Percentiles rank a stretch among this genome's conserved stretches.
Evolutionary conservation across 2,113 vertebrate genomes (phyloP).

Genomic region (Leptocoma aspasia): DNA sequence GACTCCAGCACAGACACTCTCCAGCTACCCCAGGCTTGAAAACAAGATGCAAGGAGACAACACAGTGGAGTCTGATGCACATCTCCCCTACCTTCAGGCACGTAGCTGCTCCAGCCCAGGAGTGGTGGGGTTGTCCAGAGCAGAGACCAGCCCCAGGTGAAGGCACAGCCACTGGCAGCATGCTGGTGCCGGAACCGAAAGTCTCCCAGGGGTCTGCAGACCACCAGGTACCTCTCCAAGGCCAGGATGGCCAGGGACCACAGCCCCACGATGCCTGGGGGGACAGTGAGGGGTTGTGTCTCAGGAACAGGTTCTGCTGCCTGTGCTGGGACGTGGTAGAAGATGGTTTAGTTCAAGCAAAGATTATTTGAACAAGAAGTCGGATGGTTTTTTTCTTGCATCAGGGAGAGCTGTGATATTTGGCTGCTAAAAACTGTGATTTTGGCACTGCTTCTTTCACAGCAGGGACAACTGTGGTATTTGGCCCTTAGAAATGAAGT

Average conservation of each 20-base stretch:
- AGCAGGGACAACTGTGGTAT: background rate
- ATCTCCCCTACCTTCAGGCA: constrained; percentile 63
- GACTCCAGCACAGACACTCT: background rate
- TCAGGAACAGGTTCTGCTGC: background rate
- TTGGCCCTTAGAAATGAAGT: background rate
- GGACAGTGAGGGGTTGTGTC: background rate
- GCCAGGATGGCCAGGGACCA: constrained; percentile 73
- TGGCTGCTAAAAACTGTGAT: background rate
- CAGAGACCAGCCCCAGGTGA: constrained; percentile 66
- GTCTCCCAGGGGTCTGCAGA: constrained; percentile 68
- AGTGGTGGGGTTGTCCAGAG: constrained; percentile 63
- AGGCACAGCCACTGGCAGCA: constrained; percentile 43
- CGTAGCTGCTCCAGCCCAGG: constrained; percentile 70
- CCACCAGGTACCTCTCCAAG: constrained; percentile 58
- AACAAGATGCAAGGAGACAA: fast-evolving
- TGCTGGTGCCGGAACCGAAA: constrained; percentile 61
- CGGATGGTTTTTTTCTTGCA: background rate
- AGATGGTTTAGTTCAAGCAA: background rate
- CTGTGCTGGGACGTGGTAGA: fast-evolving
- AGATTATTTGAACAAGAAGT: too few relatives aligned
- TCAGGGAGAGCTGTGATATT: background rate
- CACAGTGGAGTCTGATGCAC: background rate
- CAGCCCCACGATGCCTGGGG: constrained; percentile 68
- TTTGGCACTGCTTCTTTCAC: background rate
- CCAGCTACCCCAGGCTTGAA: background rate